phyloP scores from a whole-genome alignment of 2,113 vertebrate species.

The Anarhynchus alexandrinus region DNA sequence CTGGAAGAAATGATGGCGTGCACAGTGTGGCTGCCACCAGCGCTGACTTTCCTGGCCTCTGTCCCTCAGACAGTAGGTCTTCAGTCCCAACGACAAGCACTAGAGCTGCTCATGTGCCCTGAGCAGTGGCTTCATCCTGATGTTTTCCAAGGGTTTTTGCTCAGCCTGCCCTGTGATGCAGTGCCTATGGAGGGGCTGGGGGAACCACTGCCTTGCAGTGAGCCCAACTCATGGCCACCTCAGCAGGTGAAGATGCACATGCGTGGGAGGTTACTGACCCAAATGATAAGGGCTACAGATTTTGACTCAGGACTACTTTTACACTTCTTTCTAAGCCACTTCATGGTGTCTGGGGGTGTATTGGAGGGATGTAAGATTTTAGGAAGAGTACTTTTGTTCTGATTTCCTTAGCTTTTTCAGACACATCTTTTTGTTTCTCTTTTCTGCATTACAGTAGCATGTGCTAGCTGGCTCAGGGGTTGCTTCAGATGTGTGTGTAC shows the following conservation, averaged over 20 bases:
- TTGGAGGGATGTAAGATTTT: neutral
- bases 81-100: neutral
- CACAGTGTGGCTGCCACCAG: neutral
- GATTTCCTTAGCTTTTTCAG: neutral
- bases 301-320: neutral
- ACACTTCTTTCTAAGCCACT: neutral
- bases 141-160: neutral
- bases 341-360: neutral
- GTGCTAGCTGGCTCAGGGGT: neutral
- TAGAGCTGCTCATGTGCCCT: neutral
- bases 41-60: neutral
- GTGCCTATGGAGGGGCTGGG: fast-evolving
- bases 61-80: neutral
- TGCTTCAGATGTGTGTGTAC: neutral
- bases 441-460: neutral
- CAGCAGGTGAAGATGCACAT: fast-evolving
- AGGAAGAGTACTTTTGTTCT: neutral
- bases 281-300: neutral
- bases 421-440: neutral
- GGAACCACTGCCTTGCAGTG: neutral
- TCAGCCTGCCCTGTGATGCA: neutral
- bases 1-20: neutral
- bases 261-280: neutral
- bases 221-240: fast-evolving
- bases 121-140: neutral